Evolutionary conservation across 2,113 vertebrate species (phyloP), one percentile per base, ranked within the genome.

Genomic region (Spheniscus mendiculus): DNA sequence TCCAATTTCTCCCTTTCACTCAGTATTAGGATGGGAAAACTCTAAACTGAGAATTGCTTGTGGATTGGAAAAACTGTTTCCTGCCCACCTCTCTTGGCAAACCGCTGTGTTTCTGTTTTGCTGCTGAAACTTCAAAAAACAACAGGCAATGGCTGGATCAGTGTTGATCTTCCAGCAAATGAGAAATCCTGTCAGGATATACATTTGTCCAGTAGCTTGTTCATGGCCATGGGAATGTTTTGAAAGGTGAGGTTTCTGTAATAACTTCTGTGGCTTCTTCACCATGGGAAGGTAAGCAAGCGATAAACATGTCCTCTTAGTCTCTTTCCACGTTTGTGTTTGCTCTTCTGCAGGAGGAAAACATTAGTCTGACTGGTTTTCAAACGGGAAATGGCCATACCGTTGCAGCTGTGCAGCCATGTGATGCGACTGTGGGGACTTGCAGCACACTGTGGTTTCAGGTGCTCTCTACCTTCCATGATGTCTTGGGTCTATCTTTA

Each of bases 151-250:
- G 50, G 12, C 40, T 87, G 87, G 62, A 87, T 87, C 66, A 70
- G 70, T 79, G 83, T 6, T 89, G 78, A 76, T 89, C 72, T 91
- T 87, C 44, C 84, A 96, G 50, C 0, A 1, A 87, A 83, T 50
- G 29, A 89, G 81, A 96, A 97, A 94, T 84, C 74, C 67, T 96
- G 67, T 76, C 83, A 87, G 94, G 65, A 94, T 38, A n/a, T 58
- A 59, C 71, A 52, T 81, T 93, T 90, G 61, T 30, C 78, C 83
- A 67, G 49, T 22, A 77, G n/a, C 38, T 70, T 15, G 45, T 58
- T 89, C 93, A 36, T 16, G 61, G 67, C 73, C 80, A 96, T 93
- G 95, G 95, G 92, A 97, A 95, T 89, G 94, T 97, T 97, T 94
- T 92, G 94, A 94, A 92, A 92, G 80, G 94, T 91, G 89, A 93